Evolutionary conservation across 1,140 invertebrate species (phyloP), one percentile per base, ranked within the genome.

Genomic region (Drosophila repleta): DNA sequence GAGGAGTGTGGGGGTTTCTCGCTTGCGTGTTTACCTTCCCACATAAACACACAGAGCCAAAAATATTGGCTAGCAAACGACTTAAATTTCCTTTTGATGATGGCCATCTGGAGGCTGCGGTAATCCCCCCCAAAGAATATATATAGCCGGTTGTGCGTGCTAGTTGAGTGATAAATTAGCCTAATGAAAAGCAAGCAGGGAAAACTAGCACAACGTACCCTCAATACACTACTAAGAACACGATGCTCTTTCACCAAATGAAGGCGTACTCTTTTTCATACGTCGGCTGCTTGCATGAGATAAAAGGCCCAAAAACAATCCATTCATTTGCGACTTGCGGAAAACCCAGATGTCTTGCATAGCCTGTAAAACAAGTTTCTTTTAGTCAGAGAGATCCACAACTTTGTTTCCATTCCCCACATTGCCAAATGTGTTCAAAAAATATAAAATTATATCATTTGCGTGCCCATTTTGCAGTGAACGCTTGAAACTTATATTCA

Each of bases 1-100:
- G 17, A 4, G 13, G 32, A 17, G 35, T 7, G 17, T 17, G 13
- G 18, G 53, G 57, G 53, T 51, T 21, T 41, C 35, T 45, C 17
- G 65, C 48, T 71, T 65, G 81, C 81, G 81, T 85, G 81, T 87
- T 87, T 85, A 82, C 78, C 78, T 85, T 85, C 63, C 83, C 82
- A 37, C 81, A 87, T 64, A 88, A 74, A 79, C 69, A 82, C 65
- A 87, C 70, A 78, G 48, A 17, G 39, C 39, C 56, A 56, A 74
- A 78, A 85, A 78, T 82, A 75, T 72, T 78, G 74, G 48, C 70
- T 66, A 53, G 64, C 72, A 68, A 74, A 74, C 60, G 78, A 85
- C 76, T 82, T 82, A 61, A 76, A 88, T 85, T 87, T 87, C 66
- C 55, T 57, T 45, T 65, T 45, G 81, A 79, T 75, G 73, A 71